Evolutionary conservation across 1,140 invertebrate genomes (phyloP).

Genomic region (Drosophila pectinifera): DNA sequence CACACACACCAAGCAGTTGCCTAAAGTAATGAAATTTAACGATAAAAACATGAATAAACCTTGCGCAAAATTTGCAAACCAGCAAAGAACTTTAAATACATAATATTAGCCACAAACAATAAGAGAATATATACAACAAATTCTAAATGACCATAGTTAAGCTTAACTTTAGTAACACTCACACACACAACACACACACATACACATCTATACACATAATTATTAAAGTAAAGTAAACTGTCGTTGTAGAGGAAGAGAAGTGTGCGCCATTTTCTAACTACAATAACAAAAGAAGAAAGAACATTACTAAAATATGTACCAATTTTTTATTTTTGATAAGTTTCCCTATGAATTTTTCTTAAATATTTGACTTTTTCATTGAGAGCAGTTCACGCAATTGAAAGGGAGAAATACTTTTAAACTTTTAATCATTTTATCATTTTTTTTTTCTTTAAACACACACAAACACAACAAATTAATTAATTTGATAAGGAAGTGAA

Average conservation of each 20-base stretch:
- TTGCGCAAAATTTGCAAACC: conserved; percentile 78
- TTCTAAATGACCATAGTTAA: conserved; percentile 83
- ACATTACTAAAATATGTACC: conserved; percentile 50
- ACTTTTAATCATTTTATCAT: conserved; percentile 40
- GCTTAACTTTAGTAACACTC: conserved; percentile 76
- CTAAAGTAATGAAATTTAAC: conserved; percentile 55
- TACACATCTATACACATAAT: conserved; percentile 56
- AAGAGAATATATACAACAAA: conserved; percentile 76
- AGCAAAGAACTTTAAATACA: conserved; percentile 79
- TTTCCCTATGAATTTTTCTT: conserved; percentile 52
- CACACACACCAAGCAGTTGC: conserved; percentile 76
- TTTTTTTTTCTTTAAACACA: conserved; percentile 62
- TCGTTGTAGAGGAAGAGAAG: conserved; percentile 65
- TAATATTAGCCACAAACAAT: conserved; percentile 70
- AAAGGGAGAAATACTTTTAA: conserved; percentile 39
- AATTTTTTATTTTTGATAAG: conserved; percentile 59
- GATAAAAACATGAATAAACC: conserved; percentile 60
- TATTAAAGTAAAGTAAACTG: conserved; percentile 70
- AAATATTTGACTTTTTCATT: conserved; percentile 37
- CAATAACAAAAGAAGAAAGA: conserved; percentile 52
- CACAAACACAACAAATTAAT: conserved; percentile 63
- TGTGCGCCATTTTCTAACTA: conserved; percentile 78
- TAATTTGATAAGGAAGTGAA: conserved; percentile 54
- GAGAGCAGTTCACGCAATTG: conserved; percentile 44
- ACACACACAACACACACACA: conserved; percentile 53